phyloP scores from a whole-genome alignment of 2,888 invertebrate genomes.

The Panopea generosa region DNA sequence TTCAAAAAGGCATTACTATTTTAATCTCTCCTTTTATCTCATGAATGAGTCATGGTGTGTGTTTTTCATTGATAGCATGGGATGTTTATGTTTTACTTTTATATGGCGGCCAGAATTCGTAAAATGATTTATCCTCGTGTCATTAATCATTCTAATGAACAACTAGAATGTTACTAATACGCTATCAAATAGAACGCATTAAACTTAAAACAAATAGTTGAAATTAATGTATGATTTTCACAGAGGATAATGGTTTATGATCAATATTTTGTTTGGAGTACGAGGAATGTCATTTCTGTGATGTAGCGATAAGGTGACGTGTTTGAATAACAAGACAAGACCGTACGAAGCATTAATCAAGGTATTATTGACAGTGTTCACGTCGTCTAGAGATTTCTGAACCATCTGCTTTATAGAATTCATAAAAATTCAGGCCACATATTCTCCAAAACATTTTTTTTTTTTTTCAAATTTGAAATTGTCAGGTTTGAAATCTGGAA shows the following conservation, averaged over 20 bases:
- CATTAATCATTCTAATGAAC: slow-evolving; percentile 3
- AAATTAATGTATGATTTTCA: slow-evolving; percentile 21
- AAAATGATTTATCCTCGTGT: no score
- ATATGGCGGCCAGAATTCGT: no score
- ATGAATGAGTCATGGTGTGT: no score
- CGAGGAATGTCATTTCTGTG: slow-evolving; percentile 21
- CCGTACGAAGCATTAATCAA: slow-evolving; percentile 39
- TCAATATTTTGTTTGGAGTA: slow-evolving; percentile 24
- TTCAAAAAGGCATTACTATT: no score
- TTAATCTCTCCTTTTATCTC: no score
- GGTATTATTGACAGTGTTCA: slow-evolving; percentile 45
- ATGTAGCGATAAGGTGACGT: slow-evolving; percentile 35
- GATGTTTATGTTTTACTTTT: no score
- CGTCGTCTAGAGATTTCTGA: slow-evolving; percentile 23
- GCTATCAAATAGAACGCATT: background rate
- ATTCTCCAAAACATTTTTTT: no score
- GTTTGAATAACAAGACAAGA: slow-evolving; percentile 38
- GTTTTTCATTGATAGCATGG: no score
- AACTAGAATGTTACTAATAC: background rate
- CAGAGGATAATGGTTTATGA: slow-evolving; percentile 8
- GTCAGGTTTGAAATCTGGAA: no score
- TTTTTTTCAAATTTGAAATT: no score
- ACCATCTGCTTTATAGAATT: slow-evolving; percentile 33
- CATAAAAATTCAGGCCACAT: background rate
- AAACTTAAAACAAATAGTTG: slow-evolving; percentile 11